Evolutionary conservation across 2,797 vertebrate genomes (phyloP), one percentile per base, ranked within the genome.

Genomic region (Microctenopoma steveboyesi): DNA sequence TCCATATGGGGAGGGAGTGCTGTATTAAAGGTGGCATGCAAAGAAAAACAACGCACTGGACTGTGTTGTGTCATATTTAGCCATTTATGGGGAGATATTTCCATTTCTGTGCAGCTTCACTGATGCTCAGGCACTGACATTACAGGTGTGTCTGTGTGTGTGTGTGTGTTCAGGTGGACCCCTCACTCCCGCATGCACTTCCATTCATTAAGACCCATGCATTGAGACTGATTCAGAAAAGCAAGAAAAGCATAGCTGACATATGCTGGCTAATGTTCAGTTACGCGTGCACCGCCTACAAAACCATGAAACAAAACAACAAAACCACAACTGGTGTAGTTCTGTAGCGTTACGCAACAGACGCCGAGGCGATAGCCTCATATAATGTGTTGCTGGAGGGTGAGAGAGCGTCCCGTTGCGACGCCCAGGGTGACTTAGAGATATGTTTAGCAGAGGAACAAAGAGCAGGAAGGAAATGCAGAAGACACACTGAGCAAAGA

Each of bases 391-490:
- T 72, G 87, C 85, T 87, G 78, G 0, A 13, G 88, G 87, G 78
- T 70, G 76, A 86, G 87, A 64, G 75, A 57, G 62, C 66, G 55
- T 92, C 88, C 88, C 84, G 61, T 83, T 85, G 82, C 52, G 79
- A 86, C 83, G 88, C 77, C 77, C 84, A 61, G 82, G 71, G 84
- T 82, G 82, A 87, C 80, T 78, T 75, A 66, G 67, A 87, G 80
- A 59, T 83, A 79, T 83, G 85, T 90, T 88, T 82, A 77, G 70
- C 43, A 15, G 78, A 83, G 80, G 83, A 92, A 91, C 82, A 91
- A 89, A 89, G 90, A 79, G 70, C 88, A 91, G 90, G 91, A 92
- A 92, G 86, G 89, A 91, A 90, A 89, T 70, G 62, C 65, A 86
- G 78, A 81, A 79, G 76, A 88, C 82, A 69, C 72, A 83, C 69